Evolutionary conservation across 2,797 vertebrate species (phyloP).

Genomic region (Cetoscarus ocellatus): DNA sequence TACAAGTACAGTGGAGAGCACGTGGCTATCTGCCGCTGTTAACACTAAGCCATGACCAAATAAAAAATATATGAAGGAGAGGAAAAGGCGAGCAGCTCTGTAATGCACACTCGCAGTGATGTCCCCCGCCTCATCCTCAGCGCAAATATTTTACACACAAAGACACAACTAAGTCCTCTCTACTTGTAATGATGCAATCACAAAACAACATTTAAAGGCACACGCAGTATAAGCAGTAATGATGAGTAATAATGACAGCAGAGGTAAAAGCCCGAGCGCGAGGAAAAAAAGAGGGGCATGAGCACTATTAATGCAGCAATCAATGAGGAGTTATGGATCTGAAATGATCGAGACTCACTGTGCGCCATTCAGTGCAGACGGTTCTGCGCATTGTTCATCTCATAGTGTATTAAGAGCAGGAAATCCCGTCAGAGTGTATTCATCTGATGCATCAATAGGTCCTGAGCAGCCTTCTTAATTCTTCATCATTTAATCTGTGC

Average conservation of each 20-base stretch:
- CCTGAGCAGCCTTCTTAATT: constrained; percentile 1
- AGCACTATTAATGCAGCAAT: constrained; percentile 56
- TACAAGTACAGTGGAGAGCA: constrained; percentile 25
- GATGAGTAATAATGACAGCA: constrained; percentile 55
- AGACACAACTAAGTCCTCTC: constrained; percentile 43
- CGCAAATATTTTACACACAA: constrained; percentile 45
- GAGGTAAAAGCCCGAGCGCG: constrained; percentile 45
- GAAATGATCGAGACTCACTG: constrained; percentile 40
- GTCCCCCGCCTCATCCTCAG: constrained; percentile 21
- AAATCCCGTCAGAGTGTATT: neutral
- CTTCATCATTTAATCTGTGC: neutral
- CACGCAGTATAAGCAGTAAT: constrained; percentile 47
- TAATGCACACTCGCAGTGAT: constrained; percentile 17
- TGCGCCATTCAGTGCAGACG: constrained; percentile 20
- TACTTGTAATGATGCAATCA: constrained; percentile 54
- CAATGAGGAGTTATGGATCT: constrained; percentile 54
- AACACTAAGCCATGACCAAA: neutral
- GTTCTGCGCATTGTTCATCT: constrained; percentile 30
- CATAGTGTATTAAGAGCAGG: constrained; percentile 7
- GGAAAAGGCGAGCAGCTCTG: no score
- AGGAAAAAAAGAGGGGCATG: constrained; percentile 8
- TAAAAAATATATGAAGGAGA: no score
- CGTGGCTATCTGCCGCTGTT: constrained; percentile 9
- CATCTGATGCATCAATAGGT: constrained; percentile 1
- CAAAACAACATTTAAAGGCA: constrained; percentile 46